Evolutionary conservation across 2,888 invertebrate species (phyloP).

Genomic region (Drosophila paranaensis): DNA sequence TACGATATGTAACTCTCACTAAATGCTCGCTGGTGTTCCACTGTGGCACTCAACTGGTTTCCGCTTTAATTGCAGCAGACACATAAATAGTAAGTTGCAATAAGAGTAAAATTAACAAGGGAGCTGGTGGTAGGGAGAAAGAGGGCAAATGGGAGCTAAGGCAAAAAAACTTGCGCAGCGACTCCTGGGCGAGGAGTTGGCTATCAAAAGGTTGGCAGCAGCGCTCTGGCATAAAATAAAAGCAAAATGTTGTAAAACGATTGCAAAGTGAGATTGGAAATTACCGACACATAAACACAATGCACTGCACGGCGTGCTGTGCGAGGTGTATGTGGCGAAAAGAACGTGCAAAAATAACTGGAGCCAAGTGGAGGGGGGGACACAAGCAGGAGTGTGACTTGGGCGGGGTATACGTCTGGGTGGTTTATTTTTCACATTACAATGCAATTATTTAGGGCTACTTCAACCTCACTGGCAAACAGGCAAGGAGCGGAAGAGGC

Average conservation of each 20-base stretch:
- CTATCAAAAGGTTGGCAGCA: constrained; percentile 69
- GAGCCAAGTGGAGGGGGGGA: constrained; percentile 47
- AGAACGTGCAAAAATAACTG: constrained; percentile 76
- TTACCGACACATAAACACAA: constrained; percentile 76
- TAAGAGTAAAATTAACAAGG: constrained; percentile 54
- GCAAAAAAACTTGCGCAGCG: constrained; percentile 27
- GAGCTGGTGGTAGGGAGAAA: constrained; percentile 11
- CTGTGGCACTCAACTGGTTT: constrained; percentile 76
- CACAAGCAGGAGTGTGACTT: neutral
- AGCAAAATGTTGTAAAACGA: constrained; percentile 81
- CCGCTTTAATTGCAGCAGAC: constrained; percentile 82
- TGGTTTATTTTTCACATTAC: constrained; percentile 80
- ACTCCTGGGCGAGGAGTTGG: constrained; percentile 47
- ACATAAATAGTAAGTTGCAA: constrained; percentile 82
- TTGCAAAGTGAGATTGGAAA: constrained; percentile 83
- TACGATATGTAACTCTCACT: neutral
- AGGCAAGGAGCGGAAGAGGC: constrained; percentile 8
- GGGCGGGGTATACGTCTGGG: constrained; percentile 38
- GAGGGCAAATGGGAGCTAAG: constrained; percentile 15
- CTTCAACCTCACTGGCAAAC: constrained; percentile 61
- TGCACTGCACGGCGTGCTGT: constrained; percentile 1
- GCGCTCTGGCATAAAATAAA: constrained; percentile 76
- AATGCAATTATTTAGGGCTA: constrained; percentile 82
- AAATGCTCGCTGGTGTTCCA: constrained; percentile 41
- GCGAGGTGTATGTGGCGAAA: constrained; percentile 27